Evolutionary conservation across 30 jellyfish, hydroid and myxozoan genomes (phyloP).

Genomic region (Euphysa ruthae): DNA sequence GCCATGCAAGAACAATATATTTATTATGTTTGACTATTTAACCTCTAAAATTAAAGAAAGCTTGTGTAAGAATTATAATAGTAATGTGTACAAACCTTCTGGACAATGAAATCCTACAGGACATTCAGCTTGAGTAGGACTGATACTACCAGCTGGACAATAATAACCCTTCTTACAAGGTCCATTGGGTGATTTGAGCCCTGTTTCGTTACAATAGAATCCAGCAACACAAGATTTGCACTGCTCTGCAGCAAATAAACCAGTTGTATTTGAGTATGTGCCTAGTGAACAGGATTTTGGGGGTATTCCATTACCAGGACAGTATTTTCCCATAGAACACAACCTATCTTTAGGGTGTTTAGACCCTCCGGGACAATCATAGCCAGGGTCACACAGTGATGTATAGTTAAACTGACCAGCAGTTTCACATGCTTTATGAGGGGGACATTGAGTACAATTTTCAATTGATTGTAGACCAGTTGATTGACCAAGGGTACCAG

Average conservation of each 20-base stretch:
- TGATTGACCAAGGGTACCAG: conserved; percentile 73
- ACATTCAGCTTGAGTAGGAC: conserved; percentile 62
- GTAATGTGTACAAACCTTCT: conserved; percentile 42
- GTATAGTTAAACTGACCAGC: conserved; percentile 74
- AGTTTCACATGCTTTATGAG: conserved; percentile 67
- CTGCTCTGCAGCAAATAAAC: conserved; percentile 48
- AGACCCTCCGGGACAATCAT: conserved; percentile 88
- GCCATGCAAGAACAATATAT: no score
- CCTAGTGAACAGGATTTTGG: conserved; percentile 77
- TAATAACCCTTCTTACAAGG: conserved; percentile 75
- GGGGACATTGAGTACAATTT: conserved; percentile 78
- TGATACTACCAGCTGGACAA: conserved; percentile 79
- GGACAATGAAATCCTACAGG: conserved; percentile 94
- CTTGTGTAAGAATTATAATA: no score
- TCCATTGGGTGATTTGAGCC: conserved; percentile 77
- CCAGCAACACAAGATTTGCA: conserved; percentile 82
- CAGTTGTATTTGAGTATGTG: conserved; percentile 67
- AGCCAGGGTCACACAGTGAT: conserved; percentile 65
- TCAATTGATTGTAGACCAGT: conserved; percentile 23
- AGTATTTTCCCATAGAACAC: conserved; percentile 86
- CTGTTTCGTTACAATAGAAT: conserved; percentile 58
- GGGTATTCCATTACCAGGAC: conserved; percentile 72
- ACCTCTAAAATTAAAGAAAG: no score
- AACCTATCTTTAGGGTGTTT: conserved; percentile 45
- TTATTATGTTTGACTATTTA: no score